Evolutionary conservation across 2,888 invertebrate genomes (phyloP).

Genomic region (Epinotia brunnichana): DNA sequence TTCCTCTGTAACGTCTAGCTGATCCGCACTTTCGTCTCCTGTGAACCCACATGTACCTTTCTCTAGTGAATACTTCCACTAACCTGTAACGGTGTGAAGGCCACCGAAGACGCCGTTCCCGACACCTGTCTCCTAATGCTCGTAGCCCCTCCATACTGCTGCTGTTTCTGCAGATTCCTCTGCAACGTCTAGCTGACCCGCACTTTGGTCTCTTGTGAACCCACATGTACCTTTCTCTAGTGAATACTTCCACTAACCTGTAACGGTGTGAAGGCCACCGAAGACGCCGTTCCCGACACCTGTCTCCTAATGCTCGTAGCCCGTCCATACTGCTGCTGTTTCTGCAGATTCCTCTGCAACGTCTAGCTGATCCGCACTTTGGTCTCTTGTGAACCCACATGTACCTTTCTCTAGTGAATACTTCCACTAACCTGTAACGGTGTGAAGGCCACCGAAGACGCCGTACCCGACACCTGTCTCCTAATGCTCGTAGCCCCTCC

Average conservation of each 20-base stretch:
- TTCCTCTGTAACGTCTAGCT: conserved; percentile 85
- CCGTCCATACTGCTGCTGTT: conserved; percentile 72
- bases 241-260: conserved; percentile 86
- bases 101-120: conserved; percentile 99
- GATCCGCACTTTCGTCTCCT: conserved; percentile 98
- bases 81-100: conserved; percentile 98
- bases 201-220: conserved; percentile 98
- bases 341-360: conserved; percentile 92
- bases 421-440: conserved; percentile 56
- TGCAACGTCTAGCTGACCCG: conserved; percentile 78
- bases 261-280: conserved; percentile 98
- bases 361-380: conserved; percentile 89
- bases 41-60: conserved; percentile 79
- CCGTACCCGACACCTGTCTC: conserved; percentile 97
- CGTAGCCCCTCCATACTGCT: conserved; percentile 60
- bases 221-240: too few species aligned
- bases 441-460: conserved; percentile 99
- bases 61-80: conserved; percentile 34
- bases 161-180: conserved; percentile 92
- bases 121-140: conserved; percentile 97
- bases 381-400: conserved; percentile 92
- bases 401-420: too few species aligned
- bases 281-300: conserved; percentile 98
- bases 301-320: conserved; percentile 92
- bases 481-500: conserved; percentile 97